Evolutionary conservation across 2,113 vertebrate species (phyloP), one percentile per base, ranked within the genome.

Genomic region (Indri indri): DNA sequence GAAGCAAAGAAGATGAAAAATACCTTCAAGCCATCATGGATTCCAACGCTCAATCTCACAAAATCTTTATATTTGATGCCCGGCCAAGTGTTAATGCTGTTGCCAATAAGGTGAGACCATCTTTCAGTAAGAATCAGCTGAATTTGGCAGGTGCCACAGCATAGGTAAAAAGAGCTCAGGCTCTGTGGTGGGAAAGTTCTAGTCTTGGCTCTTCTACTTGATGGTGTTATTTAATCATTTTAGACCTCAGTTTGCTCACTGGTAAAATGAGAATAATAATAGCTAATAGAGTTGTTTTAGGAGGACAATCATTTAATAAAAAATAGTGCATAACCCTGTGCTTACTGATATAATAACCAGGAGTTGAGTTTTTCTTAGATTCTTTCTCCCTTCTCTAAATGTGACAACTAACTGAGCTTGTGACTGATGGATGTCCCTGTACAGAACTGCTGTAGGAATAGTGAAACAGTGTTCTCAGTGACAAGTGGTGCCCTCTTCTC

Each of bases 1-100:
- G 99, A 88, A 99, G 99, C 98, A 99, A 99, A 98, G 99, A 99
- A 22, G 99, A 99, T 84, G 99, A 99, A 96, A 99, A 99, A 88
- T 99, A 99, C 95, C 99, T 99, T 93, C 99, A 99, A 95, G 98
- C 99, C 5, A 99, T 99, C 98, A 99, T 99, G 99, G 99, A 99
- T 73, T 99, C 99, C 76, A 99, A 99, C 23, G 99, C 99, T 63
- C 99, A 99, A 73, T 99, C 99, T 34, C 99, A 99, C 97, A 99
- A 99, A 98, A 99, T 99, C 82, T 99, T 99, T 98, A 99, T 99
- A 98, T 99, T 99, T 61, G 99, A 99, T 97, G 99, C 99, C 57
- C 99, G 99, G 82, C 99, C 99, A 12, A 99, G 99, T 81, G 99
- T 99, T 92, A 99, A 99, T 73, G 99, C 99, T 70, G 99, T 99